Percentiles rank a stretch among this genome's conserved stretches.
Evolutionary conservation across 1,140 invertebrate genomes (phyloP).

Genomic region (Drosophila jambulina): DNA sequence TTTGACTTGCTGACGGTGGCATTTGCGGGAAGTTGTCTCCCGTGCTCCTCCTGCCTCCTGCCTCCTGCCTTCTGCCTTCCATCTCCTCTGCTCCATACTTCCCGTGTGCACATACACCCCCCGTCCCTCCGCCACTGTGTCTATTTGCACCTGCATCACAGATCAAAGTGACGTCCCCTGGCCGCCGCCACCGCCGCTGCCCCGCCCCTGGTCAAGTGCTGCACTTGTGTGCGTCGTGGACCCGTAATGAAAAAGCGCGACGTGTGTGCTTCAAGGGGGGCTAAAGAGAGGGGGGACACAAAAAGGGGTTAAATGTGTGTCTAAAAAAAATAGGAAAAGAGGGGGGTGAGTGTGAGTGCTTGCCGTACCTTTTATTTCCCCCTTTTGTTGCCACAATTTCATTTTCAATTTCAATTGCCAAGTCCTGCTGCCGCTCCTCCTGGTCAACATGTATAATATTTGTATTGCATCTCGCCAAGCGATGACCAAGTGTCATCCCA

Average conservation of each 20-base stretch:
- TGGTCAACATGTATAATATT: conserved; percentile 55
- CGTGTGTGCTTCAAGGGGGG: conserved; percentile 36
- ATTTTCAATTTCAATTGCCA: conserved; percentile 78
- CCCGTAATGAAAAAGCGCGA: conserved; percentile 73
- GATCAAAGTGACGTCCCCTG: conserved; percentile 64
- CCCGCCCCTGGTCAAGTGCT: conserved; percentile 51
- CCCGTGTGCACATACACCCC: conserved; percentile 9
- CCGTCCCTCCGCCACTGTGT: conserved; percentile 19
- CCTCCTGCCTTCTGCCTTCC: neutral
- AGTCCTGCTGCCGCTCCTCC: conserved; percentile 25
- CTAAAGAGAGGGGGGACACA: neutral
- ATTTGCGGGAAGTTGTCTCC: conserved; percentile 43
- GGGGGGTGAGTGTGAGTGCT: conserved; percentile 12
- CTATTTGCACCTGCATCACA: conserved; percentile 61
- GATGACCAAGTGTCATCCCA: conserved; percentile 32
- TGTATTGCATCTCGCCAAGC: conserved; percentile 46
- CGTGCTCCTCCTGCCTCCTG: neutral
- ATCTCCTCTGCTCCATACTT: neutral
- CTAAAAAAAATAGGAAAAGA: neutral
- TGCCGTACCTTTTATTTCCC: conserved; percentile 20
- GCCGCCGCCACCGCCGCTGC: neutral
- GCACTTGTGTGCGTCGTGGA: conserved; percentile 65
- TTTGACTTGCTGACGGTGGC: conserved; percentile 63
- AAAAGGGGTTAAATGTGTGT: conserved; percentile 12
- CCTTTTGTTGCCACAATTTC: conserved; percentile 59